Evolutionary conservation across 2,888 invertebrate genomes (phyloP).

Genomic region (Crioceris asparagi): DNA sequence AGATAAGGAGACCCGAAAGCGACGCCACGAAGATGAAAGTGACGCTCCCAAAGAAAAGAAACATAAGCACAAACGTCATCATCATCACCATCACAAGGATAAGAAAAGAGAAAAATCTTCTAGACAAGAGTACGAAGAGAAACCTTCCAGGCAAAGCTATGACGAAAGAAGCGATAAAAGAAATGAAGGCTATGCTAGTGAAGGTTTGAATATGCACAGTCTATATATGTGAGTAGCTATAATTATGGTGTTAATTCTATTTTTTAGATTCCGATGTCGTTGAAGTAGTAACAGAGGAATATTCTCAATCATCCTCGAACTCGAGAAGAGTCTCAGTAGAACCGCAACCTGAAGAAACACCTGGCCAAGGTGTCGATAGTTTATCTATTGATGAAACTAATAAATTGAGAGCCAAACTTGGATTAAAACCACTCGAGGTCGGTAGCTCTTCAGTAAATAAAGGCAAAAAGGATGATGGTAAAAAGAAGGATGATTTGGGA

Average conservation of each 20-base stretch:
- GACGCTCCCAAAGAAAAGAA: constrained; percentile 43
- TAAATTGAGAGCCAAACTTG: constrained; percentile 81
- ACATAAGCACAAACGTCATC: constrained; percentile 43
- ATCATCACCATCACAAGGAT: constrained; percentile 38
- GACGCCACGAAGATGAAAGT: constrained; percentile 49
- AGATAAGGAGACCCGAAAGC: constrained; percentile 54
- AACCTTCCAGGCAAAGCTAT: no score
- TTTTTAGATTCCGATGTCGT: constrained; percentile 32
- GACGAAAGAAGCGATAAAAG: no score
- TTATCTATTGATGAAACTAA: constrained; percentile 80
- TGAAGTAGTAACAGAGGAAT: constrained; percentile 28
- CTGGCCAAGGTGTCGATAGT: constrained; percentile 41
- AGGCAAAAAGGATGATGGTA: constrained; percentile 38
- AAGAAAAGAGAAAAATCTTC: constrained; percentile 32
- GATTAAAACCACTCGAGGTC: constrained; percentile 84
- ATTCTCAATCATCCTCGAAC: constrained; percentile 32
- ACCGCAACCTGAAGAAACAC: constrained; percentile 27
- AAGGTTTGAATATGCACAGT: constrained; percentile 50
- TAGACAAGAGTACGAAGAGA: constrained; percentile 11
- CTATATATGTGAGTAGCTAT: no score
- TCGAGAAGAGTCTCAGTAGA: constrained; percentile 12
- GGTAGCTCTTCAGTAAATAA: constrained; percentile 18
- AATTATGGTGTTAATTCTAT: no score
- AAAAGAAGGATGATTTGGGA: constrained; percentile 48
- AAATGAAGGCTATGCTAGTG: constrained; percentile 40